Base-by-base conservation (phyloP, 2,113 vertebrate genomes). In the Porphyrio hochstetteri region DNA sequence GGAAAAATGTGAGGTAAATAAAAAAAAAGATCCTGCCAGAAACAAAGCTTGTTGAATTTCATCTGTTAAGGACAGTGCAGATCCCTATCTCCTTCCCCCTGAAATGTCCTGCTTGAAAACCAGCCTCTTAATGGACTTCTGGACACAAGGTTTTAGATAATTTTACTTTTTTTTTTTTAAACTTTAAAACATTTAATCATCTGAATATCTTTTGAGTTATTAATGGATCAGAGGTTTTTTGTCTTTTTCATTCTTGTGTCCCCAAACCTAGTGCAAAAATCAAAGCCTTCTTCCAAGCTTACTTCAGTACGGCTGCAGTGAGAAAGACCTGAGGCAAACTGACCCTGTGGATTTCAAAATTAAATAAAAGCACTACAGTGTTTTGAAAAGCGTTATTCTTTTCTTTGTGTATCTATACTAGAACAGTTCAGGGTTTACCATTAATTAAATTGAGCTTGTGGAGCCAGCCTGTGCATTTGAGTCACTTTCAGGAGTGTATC, bases 1-100 rank as follows among this genome's bases (percentile, higher is more conserved):
- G 98, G 99, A 99, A 88, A 99, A 99, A 95, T 99, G 99, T 11
- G 99, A 99, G 99, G 99, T 99, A 97, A 98, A 97, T 56, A 33
- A 9, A 8, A 16, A 16, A 5, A 48, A 80, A 24, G 52, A 80
- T 29, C 29, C 4, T 38, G 23, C 79, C 46, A 10, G 74, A 80
- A 87, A 16, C 60, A 78, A 69, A 69, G 16, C 23, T 10, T 11
- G 48, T 5, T 50, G 31, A 10, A 61, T 65, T 28, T 21, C 50
- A 27, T 44, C 11, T 28, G 57, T 15, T 28, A 50, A 50, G 40
- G 53, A 40, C 4, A 0, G 28, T 29, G 57, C 29, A 3, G 17
- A 35, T 56, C 28, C 7, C 18, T 2, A 0, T 78, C 52, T 88
- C 13, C 52, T 77, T 74, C 31, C 27, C 29, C 18, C 24, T 70